These are phyloP conservation scores for Reticulitermes lucifugus DNA, from an alignment of 2,888 invertebrate genomes.

Conservation along the genomic window DNA sequence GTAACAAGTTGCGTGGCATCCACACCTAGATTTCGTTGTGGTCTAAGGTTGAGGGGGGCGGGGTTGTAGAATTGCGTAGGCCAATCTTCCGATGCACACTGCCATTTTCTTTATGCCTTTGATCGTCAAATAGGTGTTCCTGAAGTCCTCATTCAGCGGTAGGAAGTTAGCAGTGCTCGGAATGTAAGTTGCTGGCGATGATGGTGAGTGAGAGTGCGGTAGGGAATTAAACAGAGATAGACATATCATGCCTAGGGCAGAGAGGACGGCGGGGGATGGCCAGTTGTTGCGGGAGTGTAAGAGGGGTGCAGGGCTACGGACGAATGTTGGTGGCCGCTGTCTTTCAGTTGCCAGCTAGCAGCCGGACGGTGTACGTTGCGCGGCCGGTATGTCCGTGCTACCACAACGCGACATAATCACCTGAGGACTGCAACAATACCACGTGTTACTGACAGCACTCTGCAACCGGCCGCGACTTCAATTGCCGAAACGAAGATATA, in stretches of 20 bases:
- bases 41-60: no score
- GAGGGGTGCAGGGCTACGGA: not conserved
- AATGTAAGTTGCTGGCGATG: conserved; percentile 1
- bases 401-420: not conserved
- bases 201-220: not conserved
- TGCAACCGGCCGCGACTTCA: not conserved
- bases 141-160: not conserved
- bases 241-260: not conserved
- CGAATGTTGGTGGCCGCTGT: conserved; percentile 20
- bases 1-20: not conserved
- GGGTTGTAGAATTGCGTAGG: no score
- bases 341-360: conserved; percentile 32
- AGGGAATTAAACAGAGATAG: conserved; percentile 8
- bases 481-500: not conserved
- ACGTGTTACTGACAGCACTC: not conserved
- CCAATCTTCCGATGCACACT: not conserved
- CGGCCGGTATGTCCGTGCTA: not conserved
- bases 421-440: not conserved
- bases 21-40: no score
- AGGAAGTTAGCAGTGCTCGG: conserved; percentile 15
- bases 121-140: not conserved
- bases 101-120: not conserved
- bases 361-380: conserved; percentile 13
- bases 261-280: not conserved
- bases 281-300: conserved; percentile 20